Conservation (phyloP, 2,113 vertebrate genomes). For the Malurus melanocephalus region DNA sequence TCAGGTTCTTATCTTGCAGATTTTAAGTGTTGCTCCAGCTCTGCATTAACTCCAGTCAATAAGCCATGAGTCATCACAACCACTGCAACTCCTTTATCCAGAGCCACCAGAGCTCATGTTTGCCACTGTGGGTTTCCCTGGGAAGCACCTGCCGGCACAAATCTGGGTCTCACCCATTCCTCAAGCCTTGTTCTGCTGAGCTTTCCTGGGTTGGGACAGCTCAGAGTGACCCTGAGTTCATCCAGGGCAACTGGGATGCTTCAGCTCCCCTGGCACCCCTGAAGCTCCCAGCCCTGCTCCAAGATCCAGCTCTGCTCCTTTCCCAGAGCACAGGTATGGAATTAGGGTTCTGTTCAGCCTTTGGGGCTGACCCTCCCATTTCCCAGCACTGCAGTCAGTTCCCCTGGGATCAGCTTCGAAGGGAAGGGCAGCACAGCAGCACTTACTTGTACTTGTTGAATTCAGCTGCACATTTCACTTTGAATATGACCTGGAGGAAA, state of each 20-base stretch:
- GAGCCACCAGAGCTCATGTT: neutral
- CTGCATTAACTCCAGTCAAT: slow-evolving; percentile 47
- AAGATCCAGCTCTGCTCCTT: neutral
- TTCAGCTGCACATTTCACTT: slow-evolving; percentile 94
- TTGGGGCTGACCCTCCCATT: neutral
- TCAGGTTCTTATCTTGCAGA: slow-evolving; percentile 50
- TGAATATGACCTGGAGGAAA: slow-evolving; percentile 87
- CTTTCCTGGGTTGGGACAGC: neutral
- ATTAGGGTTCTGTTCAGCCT: neutral
- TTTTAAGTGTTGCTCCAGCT: slow-evolving; percentile 42
- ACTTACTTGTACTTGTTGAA: slow-evolving; percentile 97
- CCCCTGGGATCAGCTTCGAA: neutral
- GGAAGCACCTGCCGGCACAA: neutral
- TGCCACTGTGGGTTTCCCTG: neutral
- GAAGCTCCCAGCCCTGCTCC: neutral
- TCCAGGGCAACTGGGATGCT: neutral
- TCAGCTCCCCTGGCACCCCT: neutral
- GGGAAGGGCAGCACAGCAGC: neutral
- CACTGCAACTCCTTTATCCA: slow-evolving; percentile 9
- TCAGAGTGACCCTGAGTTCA: neutral
- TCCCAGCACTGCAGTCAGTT: neutral
- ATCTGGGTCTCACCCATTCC: neutral
- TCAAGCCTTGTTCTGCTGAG: neutral
- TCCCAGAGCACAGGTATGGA: neutral
- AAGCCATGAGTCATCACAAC: slow-evolving; percentile 45